Evolutionary conservation across 1,140 invertebrate species (phyloP).

Genomic region (Heliconius melpomene): DNA sequence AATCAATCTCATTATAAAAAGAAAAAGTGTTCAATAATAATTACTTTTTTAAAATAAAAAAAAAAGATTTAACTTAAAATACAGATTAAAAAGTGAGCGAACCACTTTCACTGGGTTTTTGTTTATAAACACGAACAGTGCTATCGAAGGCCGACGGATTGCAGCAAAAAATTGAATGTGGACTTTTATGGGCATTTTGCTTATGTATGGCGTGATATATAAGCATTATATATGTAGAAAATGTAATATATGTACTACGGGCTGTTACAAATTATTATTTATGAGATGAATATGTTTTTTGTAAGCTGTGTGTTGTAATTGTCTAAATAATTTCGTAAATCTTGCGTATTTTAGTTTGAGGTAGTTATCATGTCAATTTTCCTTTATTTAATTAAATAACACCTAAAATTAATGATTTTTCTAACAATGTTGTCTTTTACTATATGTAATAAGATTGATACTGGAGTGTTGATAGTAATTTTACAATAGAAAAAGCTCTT

Average conservation of each 20-base stretch:
- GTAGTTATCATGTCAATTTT: too few relatives aligned
- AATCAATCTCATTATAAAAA: conserved; percentile 21
- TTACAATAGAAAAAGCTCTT: too few relatives aligned
- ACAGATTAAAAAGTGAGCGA: background rate
- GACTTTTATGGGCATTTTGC: background rate
- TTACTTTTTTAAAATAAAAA: conserved; percentile 20
- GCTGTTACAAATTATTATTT: background rate
- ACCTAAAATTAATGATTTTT: too few relatives aligned
- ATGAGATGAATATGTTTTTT: background rate
- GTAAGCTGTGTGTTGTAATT: background rate
- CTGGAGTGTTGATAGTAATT: too few relatives aligned
- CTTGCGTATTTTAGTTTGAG: background rate
- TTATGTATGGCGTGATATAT: background rate
- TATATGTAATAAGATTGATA: too few relatives aligned
- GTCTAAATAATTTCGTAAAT: background rate
- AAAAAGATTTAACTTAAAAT: conserved; percentile 10
- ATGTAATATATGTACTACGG: background rate
- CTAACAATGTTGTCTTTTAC: too few relatives aligned
- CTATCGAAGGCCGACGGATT: background rate
- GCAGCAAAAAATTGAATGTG: conserved; percentile 9
- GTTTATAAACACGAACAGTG: conserved; percentile 21
- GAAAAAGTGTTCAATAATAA: conserved; percentile 12
- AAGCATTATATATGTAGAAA: background rate
- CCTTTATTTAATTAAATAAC: too few relatives aligned
- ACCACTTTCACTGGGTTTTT: conserved; percentile 27